Conservation (phyloP, 1,140 invertebrate genomes). For the Hylaeus volcanicus region DNA sequence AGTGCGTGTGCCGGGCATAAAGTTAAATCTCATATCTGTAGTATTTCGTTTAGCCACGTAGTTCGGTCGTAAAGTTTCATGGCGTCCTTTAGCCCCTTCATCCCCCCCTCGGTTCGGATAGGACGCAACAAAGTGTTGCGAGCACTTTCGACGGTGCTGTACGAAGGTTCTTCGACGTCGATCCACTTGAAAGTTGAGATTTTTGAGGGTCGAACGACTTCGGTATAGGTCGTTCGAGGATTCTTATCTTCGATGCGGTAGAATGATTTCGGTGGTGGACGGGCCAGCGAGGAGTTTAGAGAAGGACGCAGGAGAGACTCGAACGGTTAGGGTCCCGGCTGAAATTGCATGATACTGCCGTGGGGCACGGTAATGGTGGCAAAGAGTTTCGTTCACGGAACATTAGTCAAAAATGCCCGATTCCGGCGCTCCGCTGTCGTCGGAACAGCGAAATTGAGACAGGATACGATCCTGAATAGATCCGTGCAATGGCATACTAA, state of each 20-base stretch:
- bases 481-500: constrained; percentile 64
- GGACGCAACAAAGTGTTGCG: constrained; percentile 60
- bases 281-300: constrained; percentile 34
- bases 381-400: constrained; percentile 77
- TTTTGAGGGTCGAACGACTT: constrained; percentile 64
- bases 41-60: constrained; percentile 58
- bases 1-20: constrained; percentile 26
- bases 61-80: constrained; percentile 61
- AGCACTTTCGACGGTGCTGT: constrained; percentile 47
- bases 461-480: constrained; percentile 30
- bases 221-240: constrained; percentile 65
- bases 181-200: constrained; percentile 66
- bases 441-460: constrained; percentile 19
- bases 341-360: constrained; percentile 66
- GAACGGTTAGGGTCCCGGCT: constrained; percentile 32
- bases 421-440: constrained; percentile 55
- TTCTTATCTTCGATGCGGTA: constrained; percentile 64
- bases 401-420: constrained; percentile 77
- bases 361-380: constrained; percentile 71
- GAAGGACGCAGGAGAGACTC: neutral
- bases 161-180: constrained; percentile 47
- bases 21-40: constrained; percentile 50
- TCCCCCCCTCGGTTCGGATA: neutral
- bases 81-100: constrained; percentile 37
- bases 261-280: constrained; percentile 59